phyloP scores from a whole-genome alignment of 2,888 invertebrate genomes.

The Cataglyphis livida region DNA sequence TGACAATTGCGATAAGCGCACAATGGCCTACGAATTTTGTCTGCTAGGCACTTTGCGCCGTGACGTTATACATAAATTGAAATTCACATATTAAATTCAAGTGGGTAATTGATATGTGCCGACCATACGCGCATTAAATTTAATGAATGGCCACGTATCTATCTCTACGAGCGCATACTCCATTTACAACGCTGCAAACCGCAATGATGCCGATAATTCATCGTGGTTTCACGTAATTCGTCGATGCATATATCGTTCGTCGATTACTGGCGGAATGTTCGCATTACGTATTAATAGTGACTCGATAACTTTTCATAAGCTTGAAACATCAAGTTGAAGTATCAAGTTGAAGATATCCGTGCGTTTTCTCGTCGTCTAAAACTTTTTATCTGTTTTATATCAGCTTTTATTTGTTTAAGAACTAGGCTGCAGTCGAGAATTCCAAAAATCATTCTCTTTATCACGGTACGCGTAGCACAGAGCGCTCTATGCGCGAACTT shows the following conservation, averaged over 20 bases:
- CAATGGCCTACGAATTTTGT: conserved; percentile 38
- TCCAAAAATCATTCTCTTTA: conserved; percentile 63
- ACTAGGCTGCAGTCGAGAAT: not conserved
- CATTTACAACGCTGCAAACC: conserved; percentile 51
- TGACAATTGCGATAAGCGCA: conserved; percentile 31
- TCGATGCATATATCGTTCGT: conserved; percentile 47
- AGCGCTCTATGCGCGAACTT: conserved; percentile 57
- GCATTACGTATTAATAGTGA: conserved; percentile 18
- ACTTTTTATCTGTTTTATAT: not conserved
- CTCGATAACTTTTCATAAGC: conserved; percentile 8
- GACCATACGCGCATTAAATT: conserved; percentile 52
- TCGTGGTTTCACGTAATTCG: conserved; percentile 48
- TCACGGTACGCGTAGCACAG: conserved; percentile 47
- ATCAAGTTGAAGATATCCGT: not conserved
- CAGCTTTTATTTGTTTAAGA: not conserved
- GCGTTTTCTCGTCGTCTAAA: not conserved
- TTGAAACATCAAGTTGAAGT: not conserved
- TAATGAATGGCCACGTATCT: conserved; percentile 53
- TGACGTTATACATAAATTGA: conserved; percentile 51
- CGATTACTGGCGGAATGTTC: conserved; percentile 41
- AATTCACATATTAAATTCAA: conserved; percentile 55
- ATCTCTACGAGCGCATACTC: conserved; percentile 48
- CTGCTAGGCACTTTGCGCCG: not conserved
- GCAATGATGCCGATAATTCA: conserved; percentile 55
- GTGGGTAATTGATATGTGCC: conserved; percentile 52